Percentiles rank a stretch among this genome's conserved stretches.
These are phyloP conservation scores for Metopia argyrocephala DNA, from an alignment of 2,888 invertebrate genomes.

Conservation along the genomic window DNA sequence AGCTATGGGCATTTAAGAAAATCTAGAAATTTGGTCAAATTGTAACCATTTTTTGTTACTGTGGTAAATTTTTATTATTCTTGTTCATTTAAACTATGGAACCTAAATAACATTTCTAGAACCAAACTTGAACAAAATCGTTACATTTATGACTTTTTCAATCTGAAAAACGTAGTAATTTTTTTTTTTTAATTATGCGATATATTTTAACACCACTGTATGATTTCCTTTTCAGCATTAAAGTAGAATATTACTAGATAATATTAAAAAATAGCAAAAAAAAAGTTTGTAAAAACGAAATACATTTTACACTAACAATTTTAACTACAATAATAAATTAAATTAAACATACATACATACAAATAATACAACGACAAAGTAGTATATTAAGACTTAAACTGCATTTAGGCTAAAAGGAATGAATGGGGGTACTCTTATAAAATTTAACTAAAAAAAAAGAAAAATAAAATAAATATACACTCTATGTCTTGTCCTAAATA, in stretches of 20 bases:
- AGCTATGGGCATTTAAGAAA: no score
- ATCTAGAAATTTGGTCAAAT: no score
- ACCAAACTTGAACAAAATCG: no score
- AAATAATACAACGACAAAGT: no score
- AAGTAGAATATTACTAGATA: constrained; percentile 23
- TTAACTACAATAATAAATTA: constrained; percentile 55
- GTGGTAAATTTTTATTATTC: no score
- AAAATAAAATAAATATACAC: not conserved
- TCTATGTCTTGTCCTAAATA: constrained; percentile 7
- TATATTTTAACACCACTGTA: constrained; percentile 26
- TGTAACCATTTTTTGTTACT: no score
- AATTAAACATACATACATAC: constrained; percentile 23
- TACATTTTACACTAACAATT: constrained; percentile 47
- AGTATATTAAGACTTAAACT: constrained; percentile 32
- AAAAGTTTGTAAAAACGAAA: not conserved
- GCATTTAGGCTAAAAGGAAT: constrained; percentile 58
- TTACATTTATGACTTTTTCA: no score
- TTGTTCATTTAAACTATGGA: no score
- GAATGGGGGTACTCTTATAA: no score
- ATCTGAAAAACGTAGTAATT: no score
- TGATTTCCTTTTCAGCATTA: constrained; percentile 22
- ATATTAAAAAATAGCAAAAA: constrained; percentile 49
- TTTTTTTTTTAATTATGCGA: not conserved
- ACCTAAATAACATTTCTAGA: no score
- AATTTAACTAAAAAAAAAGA: not conserved